These are phyloP conservation scores for Formica exsecta DNA, from an alignment of 1,140 invertebrate species.

Conservation along the genomic window DNA sequence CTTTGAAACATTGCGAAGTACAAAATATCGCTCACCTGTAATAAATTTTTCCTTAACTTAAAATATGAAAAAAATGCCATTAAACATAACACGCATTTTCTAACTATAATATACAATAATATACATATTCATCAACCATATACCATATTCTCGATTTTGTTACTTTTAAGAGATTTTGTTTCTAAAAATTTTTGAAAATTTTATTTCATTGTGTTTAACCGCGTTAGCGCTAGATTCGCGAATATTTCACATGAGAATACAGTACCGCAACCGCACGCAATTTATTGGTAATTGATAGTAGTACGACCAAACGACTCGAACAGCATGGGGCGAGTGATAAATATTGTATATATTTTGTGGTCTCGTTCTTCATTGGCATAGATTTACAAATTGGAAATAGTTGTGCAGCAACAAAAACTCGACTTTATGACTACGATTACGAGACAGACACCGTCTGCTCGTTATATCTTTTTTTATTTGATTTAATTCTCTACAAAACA, in stretches of 20 bases:
- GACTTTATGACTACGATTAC: background rate
- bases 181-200: background rate
- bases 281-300: conserved; percentile 43
- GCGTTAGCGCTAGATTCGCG: background rate
- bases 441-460: background rate
- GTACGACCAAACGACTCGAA: conserved; percentile 11
- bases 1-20: background rate
- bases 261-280: conserved; percentile 29
- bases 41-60: background rate
- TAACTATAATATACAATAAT: background rate
- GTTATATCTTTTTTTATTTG: background rate
- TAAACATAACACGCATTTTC: background rate
- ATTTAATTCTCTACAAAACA: background rate
- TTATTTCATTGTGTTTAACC: conserved; percentile 11
- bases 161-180: too few species aligned
- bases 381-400: conserved; percentile 43
- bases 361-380: conserved; percentile 34
- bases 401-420: background rate
- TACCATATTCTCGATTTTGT: background rate
- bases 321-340: conserved; percentile 46
- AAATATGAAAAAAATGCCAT: background rate
- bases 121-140: background rate
- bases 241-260: background rate
- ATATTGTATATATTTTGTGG: conserved; percentile 39
- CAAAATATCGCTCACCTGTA: background rate